Percentiles rank a stretch among this genome's conserved stretches.
Evolutionary conservation across 2,113 vertebrate species (phyloP).

Genomic region (Polypterus senegalus): DNA sequence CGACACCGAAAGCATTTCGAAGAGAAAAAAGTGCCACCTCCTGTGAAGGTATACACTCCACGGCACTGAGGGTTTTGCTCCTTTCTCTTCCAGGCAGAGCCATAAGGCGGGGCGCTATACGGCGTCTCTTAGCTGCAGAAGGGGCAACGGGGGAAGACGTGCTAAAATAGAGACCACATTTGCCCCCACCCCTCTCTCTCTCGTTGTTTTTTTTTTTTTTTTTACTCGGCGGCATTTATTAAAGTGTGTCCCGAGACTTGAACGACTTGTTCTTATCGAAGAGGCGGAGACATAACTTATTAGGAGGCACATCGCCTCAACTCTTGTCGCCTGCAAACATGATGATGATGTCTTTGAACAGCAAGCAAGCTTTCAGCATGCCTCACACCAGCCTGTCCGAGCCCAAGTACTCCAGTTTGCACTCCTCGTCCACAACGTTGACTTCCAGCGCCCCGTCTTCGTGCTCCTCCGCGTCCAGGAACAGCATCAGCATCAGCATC

Average conservation of each 20-base stretch:
- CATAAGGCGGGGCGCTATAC: too few relatives aligned
- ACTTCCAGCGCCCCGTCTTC: constrained; percentile 61
- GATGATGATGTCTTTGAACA: constrained; percentile 98
- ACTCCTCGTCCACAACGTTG: constrained; percentile 67
- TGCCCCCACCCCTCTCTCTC: not conserved
- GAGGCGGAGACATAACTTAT: constrained; percentile 65
- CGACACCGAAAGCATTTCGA: too few relatives aligned
- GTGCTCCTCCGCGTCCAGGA: constrained; percentile 57
- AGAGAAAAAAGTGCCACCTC: too few relatives aligned
- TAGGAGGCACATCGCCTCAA: constrained; percentile 51
- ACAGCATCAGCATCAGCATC: constrained; percentile 52
- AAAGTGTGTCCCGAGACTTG: constrained; percentile 41
- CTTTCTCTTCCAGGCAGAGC: too few relatives aligned
- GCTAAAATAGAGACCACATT: too few relatives aligned
- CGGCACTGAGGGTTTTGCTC: too few relatives aligned
- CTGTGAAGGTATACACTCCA: too few relatives aligned
- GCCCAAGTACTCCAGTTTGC: constrained; percentile 78
- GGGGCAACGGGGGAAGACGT: too few relatives aligned
- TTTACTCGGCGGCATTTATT: constrained; percentile 17
- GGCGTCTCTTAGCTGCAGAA: too few relatives aligned
- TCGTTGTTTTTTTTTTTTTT: constrained; percentile 8
- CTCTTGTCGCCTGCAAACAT: constrained; percentile 56
- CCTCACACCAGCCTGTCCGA: constrained; percentile 81
- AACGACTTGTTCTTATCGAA: constrained; percentile 35
- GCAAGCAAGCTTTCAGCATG: constrained; percentile 90